phyloP scores from a whole-genome alignment of 2,113 vertebrate genomes.

The Cichladusa arquata region DNA sequence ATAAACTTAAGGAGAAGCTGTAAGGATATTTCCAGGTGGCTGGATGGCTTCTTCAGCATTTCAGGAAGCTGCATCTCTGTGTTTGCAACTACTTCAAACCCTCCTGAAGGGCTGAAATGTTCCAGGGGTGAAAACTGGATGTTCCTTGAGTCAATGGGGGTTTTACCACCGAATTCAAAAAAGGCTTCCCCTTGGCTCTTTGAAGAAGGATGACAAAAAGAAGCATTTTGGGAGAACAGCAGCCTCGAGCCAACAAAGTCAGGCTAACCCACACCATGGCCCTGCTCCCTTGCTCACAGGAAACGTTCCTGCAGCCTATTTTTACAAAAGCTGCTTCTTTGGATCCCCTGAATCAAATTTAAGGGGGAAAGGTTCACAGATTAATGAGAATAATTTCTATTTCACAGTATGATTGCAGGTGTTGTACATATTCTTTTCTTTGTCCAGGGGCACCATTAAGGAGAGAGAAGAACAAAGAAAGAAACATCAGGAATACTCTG shows the following conservation, averaged over 20 bases:
- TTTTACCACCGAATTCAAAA: conserved; percentile 28
- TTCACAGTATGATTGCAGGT: not conserved
- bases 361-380: not conserved
- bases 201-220: not conserved
- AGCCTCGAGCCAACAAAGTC: not conserved
- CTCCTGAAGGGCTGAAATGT: not conserved
- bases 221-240: not conserved
- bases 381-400: conserved; percentile 20
- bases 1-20: conserved; percentile 36
- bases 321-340: not conserved
- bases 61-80: not conserved
- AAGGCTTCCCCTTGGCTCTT: conserved; percentile 9
- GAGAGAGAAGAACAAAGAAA: conserved; percentile 1
- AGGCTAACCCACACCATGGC: not conserved
- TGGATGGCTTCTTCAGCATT: not conserved
- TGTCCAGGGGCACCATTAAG: not conserved
- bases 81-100: not conserved
- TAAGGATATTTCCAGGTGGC: conserved; percentile 3
- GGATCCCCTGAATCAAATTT: not conserved
- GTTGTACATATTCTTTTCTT: not conserved
- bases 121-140: not conserved
- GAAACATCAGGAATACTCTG: not conserved
- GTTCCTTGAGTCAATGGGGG: not conserved
- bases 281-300: not conserved
- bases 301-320: not conserved